Evolutionary conservation across 2,888 invertebrate genomes (phyloP).

Genomic region (Melieria picta): DNA sequence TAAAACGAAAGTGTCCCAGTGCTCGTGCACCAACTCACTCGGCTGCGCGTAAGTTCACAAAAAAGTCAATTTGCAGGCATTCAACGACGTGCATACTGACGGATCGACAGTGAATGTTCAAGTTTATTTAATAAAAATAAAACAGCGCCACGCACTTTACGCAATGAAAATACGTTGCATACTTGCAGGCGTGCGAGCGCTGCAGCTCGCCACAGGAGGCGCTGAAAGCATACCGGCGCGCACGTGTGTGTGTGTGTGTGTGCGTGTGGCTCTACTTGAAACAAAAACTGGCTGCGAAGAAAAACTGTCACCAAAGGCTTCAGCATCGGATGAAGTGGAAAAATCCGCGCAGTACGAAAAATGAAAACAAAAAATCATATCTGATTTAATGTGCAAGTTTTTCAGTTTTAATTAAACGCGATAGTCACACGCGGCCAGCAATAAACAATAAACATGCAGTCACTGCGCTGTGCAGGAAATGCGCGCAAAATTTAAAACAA

Average conservation of each 20-base stretch:
- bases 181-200: not conserved
- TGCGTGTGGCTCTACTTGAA: conserved; percentile 14
- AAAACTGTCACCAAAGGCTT: conserved; percentile 39
- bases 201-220: not conserved
- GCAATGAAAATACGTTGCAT: no score
- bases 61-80: conserved; percentile 28
- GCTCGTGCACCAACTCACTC: not conserved
- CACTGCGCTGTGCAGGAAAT: no score
- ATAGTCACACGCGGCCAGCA: not conserved
- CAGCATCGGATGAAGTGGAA: not conserved
- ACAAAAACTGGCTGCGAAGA: conserved; percentile 37
- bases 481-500: no score
- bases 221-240: conserved; percentile 17
- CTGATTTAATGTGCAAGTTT: conserved; percentile 33
- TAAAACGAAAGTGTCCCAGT: no score
- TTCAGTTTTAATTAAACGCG: conserved; percentile 22
- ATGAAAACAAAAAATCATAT: not conserved
- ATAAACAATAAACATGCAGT: no score
- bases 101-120: conserved; percentile 30
- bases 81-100: conserved; percentile 9
- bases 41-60: not conserved
- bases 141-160: conserved; percentile 17
- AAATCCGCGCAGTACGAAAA: not conserved
- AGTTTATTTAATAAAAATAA: conserved; percentile 33
- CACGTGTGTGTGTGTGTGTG: conserved; percentile 19